Conservation (phyloP, 2,113 vertebrate species). For the Rhinopithecus roxellana region DNA sequence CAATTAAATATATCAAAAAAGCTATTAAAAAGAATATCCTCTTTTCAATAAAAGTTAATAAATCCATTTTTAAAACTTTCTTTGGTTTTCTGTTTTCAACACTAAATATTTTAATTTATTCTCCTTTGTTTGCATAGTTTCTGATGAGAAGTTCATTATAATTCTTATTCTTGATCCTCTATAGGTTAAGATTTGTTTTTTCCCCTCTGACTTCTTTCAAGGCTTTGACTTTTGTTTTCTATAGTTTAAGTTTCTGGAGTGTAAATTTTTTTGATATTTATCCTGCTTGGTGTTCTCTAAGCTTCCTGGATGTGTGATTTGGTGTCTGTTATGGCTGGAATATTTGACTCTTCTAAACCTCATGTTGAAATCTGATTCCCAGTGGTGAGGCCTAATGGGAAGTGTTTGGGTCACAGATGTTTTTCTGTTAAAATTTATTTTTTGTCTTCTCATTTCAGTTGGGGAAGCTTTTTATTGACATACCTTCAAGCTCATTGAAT, state of each 20-base stretch:
- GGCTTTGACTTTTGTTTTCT: background rate
- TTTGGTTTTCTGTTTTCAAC: background rate
- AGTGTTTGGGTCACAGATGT: background rate
- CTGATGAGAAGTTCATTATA: background rate
- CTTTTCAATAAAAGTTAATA: background rate
- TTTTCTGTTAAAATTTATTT: background rate
- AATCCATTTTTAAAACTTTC: background rate
- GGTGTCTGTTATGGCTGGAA: background rate
- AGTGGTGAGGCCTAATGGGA: background rate
- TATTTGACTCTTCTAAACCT: background rate
- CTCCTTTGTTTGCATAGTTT: background rate
- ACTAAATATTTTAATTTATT: background rate
- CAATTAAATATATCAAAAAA: background rate
- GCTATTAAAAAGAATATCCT: background rate
- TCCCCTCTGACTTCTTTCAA: background rate
- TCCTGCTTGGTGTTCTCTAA: background rate
- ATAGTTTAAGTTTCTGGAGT: background rate
- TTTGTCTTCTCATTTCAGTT: background rate
- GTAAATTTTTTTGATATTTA: background rate
- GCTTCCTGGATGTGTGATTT: background rate
- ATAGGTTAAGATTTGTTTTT: background rate
- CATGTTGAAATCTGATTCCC: background rate
- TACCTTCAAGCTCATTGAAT: background rate
- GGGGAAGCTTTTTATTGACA: background rate
- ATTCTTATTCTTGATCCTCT: background rate